Conservation (phyloP, 2,888 invertebrate genomes). For the Mimas tiliae region DNA sequence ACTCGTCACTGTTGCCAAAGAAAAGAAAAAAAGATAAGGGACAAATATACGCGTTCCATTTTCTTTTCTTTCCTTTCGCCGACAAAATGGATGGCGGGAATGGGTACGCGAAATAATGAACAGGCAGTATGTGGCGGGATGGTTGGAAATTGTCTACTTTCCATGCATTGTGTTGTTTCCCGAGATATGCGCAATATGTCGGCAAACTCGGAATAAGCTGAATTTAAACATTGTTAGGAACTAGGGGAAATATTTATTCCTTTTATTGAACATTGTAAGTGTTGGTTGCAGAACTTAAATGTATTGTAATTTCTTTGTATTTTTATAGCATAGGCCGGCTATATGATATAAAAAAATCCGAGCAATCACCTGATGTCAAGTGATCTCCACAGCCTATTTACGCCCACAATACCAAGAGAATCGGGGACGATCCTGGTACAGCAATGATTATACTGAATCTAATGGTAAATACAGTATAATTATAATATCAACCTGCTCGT, state of each 20-base stretch:
- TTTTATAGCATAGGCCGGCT: too few relatives aligned
- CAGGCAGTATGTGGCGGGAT: slow-evolving; percentile 38
- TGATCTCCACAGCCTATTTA: too few relatives aligned
- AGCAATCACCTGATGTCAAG: too few relatives aligned
- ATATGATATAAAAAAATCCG: too few relatives aligned
- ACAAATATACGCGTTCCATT: slow-evolving; percentile 67
- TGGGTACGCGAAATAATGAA: slow-evolving; percentile 73
- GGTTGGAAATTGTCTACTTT: slow-evolving; percentile 39
- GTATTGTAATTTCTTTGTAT: background rate
- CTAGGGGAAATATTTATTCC: slow-evolving; percentile 10
- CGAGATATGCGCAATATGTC: background rate
- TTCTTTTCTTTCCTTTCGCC: slow-evolving; percentile 52
- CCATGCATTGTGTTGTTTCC: slow-evolving; percentile 30
- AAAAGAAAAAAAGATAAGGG: slow-evolving; percentile 59
- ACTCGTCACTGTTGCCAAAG: slow-evolving; percentile 37
- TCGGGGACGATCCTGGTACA: too few relatives aligned
- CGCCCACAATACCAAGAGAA: too few relatives aligned
- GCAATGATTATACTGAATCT: too few relatives aligned
- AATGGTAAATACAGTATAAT: too few relatives aligned
- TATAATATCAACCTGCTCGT: too few relatives aligned
- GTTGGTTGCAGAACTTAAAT: background rate
- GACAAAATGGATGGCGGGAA: slow-evolving; percentile 61
- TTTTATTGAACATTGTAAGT: background rate
- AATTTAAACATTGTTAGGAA: slow-evolving; percentile 12
- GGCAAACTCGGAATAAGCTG: slow-evolving; percentile 2